These are phyloP conservation scores for Bucorvus abyssinicus DNA, from an alignment of 2,797 vertebrate genomes.

Conservation along the genomic window DNA sequence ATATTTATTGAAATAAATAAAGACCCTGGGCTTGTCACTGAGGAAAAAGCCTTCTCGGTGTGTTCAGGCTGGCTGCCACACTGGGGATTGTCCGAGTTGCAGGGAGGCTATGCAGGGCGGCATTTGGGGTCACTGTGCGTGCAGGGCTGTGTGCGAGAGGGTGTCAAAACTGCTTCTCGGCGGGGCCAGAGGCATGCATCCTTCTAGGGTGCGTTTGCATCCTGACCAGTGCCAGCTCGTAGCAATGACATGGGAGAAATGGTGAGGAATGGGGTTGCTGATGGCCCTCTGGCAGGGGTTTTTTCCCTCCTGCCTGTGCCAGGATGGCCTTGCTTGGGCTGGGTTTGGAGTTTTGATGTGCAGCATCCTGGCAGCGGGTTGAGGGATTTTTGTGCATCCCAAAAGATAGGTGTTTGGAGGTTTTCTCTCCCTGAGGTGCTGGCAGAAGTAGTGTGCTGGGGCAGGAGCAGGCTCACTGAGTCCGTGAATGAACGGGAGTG, in stretches of 20 bases:
- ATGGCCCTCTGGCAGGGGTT: background rate
- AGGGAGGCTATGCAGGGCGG: background rate
- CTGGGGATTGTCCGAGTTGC: background rate
- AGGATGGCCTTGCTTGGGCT: background rate
- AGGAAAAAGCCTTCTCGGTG: background rate
- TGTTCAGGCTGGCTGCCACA: accelerated
- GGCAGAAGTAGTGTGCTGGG: background rate
- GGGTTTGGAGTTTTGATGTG: background rate
- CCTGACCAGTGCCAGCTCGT: background rate
- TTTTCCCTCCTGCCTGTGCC: accelerated
- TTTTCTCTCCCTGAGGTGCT: background rate
- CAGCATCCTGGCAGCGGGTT: background rate
- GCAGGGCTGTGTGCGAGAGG: background rate
- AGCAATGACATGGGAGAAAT: background rate
- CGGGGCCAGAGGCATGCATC: background rate
- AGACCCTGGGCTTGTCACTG: background rate
- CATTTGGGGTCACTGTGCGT: accelerated
- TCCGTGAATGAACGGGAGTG: background rate
- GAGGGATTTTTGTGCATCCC: background rate
- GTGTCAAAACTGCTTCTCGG: background rate
- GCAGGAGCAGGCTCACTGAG: background rate
- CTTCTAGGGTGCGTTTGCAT: background rate
- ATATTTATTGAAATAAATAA: background rate
- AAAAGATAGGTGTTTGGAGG: background rate
- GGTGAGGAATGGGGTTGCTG: background rate